phyloP scores from a whole-genome alignment of 1,140 invertebrate species.

The Cheumatopsyche charites region DNA sequence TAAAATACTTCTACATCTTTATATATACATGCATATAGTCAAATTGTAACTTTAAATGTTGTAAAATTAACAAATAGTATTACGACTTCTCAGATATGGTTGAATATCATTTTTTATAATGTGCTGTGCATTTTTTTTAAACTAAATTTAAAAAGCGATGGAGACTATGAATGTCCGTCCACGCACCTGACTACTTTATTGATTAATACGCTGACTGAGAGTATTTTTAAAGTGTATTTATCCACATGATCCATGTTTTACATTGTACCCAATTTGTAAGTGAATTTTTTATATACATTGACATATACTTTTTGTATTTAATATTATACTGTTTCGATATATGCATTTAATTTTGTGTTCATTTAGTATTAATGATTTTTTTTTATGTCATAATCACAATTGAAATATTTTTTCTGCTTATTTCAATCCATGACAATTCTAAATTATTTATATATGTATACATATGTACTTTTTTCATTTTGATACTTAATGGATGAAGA shows the following conservation, averaged over 20 bases:
- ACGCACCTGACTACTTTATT: slow-evolving; percentile 16
- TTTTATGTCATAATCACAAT: too few relatives aligned
- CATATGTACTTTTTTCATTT: too few relatives aligned
- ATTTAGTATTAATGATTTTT: too few relatives aligned
- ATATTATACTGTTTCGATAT: too few relatives aligned
- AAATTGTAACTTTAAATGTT: slow-evolving; percentile 23
- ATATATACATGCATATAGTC: slow-evolving; percentile 15
- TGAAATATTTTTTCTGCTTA: too few relatives aligned
- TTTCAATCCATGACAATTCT: too few relatives aligned
- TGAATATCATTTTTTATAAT: slow-evolving; percentile 6
- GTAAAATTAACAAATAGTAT: slow-evolving; percentile 14
- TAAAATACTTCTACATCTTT: slow-evolving; percentile 17
- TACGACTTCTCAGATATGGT: background rate
- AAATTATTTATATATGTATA: too few relatives aligned
- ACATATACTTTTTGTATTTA: background rate
- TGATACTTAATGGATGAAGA: too few relatives aligned
- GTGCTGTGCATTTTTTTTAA: slow-evolving; percentile 18
- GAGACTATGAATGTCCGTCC: slow-evolving; percentile 20
- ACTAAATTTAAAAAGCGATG: slow-evolving; percentile 3
- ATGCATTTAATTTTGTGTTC: too few relatives aligned
- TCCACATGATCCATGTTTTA: slow-evolving; percentile 5
- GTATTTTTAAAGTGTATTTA: slow-evolving; percentile 13
- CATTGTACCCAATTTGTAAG: background rate
- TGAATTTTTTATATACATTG: background rate
- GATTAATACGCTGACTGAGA: slow-evolving; percentile 15